Evolutionary conservation across 1,140 invertebrate genomes (phyloP).

Genomic region (Diprion similis): DNA sequence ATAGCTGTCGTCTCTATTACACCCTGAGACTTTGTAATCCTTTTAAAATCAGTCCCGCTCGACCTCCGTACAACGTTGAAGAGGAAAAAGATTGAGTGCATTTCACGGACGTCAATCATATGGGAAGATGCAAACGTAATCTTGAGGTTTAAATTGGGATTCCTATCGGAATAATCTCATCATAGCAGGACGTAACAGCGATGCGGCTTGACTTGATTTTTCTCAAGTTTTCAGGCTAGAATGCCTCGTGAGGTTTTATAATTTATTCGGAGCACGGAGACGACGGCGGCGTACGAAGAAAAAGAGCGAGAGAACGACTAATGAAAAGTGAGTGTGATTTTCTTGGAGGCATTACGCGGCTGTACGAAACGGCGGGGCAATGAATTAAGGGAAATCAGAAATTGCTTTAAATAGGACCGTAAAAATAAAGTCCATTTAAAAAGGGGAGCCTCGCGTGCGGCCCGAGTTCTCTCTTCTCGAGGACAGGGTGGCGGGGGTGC

Average conservation of each 20-base stretch:
- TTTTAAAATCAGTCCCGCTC: background rate
- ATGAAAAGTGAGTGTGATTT: constrained; percentile 44
- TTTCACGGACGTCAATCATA: too few species aligned
- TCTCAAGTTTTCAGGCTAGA: too few species aligned
- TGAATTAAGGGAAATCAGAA: constrained; percentile 63
- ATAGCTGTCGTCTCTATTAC: constrained; percentile 10
- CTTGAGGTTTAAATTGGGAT: too few species aligned
- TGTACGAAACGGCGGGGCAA: constrained; percentile 53
- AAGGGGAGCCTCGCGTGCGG: constrained; percentile 19
- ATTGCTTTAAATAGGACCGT: constrained; percentile 60
- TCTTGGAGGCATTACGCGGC: constrained; percentile 51
- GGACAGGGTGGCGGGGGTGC: constrained; percentile 20
- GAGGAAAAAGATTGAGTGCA: too few species aligned
- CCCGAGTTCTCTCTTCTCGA: constrained; percentile 12
- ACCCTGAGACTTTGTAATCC: constrained; percentile 8
- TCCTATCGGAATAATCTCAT: too few species aligned
- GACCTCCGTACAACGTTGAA: too few species aligned
- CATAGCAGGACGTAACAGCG: too few species aligned
- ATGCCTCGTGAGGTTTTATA: background rate
- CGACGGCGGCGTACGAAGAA: background rate
- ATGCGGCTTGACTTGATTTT: too few species aligned
- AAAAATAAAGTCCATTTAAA: constrained; percentile 58
- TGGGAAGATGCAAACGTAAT: too few species aligned
- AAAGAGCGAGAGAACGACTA: constrained; percentile 7
- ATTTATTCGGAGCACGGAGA: background rate